Percentiles rank a stretch among this genome's conserved stretches.
phyloP scores from a whole-genome alignment of 2,888 invertebrate species.

The Orthosia gracilis region DNA sequence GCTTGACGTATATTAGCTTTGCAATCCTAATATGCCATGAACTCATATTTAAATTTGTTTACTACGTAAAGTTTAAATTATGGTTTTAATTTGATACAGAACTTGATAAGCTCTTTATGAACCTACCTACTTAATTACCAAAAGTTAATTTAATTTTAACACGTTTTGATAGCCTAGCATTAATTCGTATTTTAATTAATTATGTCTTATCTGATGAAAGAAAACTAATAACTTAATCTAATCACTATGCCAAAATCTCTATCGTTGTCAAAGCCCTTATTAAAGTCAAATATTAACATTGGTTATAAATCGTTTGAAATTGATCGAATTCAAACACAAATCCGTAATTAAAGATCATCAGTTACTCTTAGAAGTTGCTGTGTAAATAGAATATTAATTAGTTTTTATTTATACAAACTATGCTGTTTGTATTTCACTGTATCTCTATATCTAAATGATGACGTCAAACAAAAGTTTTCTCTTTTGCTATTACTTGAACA shows the following conservation, averaged over 20 bases:
- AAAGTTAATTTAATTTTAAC: conserved; percentile 14
- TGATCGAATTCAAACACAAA: conserved; percentile 29
- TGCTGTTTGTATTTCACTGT: conserved; percentile 8
- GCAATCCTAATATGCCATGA: conserved; percentile 2
- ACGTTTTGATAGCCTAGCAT: background rate
- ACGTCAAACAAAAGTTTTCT: background rate
- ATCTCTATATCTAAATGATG: background rate
- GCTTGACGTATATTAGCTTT: background rate
- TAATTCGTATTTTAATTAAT: conserved; percentile 37
- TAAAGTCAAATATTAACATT: conserved; percentile 54
- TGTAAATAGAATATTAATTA: conserved; percentile 16
- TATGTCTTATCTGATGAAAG: conserved; percentile 16
- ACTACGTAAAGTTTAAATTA: background rate
- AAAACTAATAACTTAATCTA: conserved; percentile 34
- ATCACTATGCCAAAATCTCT: conserved; percentile 31
- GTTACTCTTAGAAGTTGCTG: conserved; percentile 4
- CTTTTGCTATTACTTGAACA: no score
- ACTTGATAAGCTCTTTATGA: background rate
- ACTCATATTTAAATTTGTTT: background rate
- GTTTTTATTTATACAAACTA: background rate
- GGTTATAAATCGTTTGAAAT: conserved; percentile 30
- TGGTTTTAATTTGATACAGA: conserved; percentile 2
- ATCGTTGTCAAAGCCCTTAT: conserved; percentile 11
- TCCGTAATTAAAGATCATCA: conserved; percentile 9
- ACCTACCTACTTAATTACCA: background rate